phyloP scores from a whole-genome alignment of 2,797 vertebrate genomes.

The Anolis apletophallus region DNA sequence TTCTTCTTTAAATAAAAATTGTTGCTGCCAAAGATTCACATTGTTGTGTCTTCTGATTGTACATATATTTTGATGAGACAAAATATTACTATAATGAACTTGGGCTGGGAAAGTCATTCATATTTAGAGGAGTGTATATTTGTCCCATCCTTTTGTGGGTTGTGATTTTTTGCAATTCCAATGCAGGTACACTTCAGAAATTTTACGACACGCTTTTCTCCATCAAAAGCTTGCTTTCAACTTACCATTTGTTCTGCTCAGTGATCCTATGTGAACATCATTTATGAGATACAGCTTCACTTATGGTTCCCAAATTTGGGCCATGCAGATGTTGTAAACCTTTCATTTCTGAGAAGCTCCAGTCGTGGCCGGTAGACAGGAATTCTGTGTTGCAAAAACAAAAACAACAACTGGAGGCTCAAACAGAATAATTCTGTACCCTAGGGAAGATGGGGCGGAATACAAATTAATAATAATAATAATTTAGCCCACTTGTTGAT shows the following conservation, averaged over 20 bases:
- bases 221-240: background rate
- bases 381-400: background rate
- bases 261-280: background rate
- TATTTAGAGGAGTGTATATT: background rate
- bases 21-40: background rate
- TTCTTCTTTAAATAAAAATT: background rate
- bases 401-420: background rate
- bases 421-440: background rate
- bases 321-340: background rate
- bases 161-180: background rate
- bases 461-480: too few species aligned
- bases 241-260: background rate
- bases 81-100: background rate
- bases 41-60: background rate
- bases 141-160: background rate
- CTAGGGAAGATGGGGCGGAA: background rate
- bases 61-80: background rate
- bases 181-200: background rate
- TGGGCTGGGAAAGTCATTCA: background rate
- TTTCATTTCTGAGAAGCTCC: background rate
- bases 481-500: too few species aligned
- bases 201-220: background rate
- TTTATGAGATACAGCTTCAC: background rate
- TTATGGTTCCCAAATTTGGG: background rate
- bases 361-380: background rate